These are phyloP conservation scores for Cynodonichthys magdalenae DNA, from an alignment of 2,797 vertebrate species.

Conservation along the genomic window DNA sequence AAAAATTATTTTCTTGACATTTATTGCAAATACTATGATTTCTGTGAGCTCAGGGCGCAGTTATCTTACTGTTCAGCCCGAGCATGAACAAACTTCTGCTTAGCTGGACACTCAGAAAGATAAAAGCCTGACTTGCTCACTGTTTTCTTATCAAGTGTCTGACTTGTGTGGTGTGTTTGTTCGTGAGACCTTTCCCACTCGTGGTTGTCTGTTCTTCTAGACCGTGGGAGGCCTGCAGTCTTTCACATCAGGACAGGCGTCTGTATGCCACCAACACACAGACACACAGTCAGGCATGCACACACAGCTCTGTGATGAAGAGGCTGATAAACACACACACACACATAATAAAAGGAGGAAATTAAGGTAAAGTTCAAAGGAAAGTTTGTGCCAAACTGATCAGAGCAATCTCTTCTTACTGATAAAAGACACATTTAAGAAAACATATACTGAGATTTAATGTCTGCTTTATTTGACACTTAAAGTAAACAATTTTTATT, in stretches of 20 bases:
- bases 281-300: not conserved
- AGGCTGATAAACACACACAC: slow-evolving; percentile 34
- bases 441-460: not conserved
- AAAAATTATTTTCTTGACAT: not conserved
- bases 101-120: not conserved
- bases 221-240: slow-evolving; percentile 76
- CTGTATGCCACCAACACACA: slow-evolving; percentile 47
- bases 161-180: slow-evolving; percentile 17
- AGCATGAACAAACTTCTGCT: not conserved
- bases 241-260: slow-evolving; percentile 57
- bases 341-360: not conserved
- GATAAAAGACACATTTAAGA: slow-evolving; percentile 6
- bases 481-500: too few relatives aligned
- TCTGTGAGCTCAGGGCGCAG: not conserved
- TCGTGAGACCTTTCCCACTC: slow-evolving; percentile 49
- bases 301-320: slow-evolving; percentile 19
- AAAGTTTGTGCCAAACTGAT: slow-evolving; percentile 12
- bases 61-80: not conserved
- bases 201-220: slow-evolving; percentile 64
- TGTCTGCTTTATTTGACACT: too few relatives aligned
- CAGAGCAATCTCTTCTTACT: slow-evolving; percentile 18
- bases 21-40: not conserved
- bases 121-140: slow-evolving; percentile 1
- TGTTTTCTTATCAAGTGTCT: slow-evolving; percentile 23
- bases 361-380: slow-evolving; percentile 9